A percentile compares a stretch with the other conserved stretches of the same genome.
Conservation (phyloP, 2,113 vertebrate species). For the Eolophus roseicapilla region DNA sequence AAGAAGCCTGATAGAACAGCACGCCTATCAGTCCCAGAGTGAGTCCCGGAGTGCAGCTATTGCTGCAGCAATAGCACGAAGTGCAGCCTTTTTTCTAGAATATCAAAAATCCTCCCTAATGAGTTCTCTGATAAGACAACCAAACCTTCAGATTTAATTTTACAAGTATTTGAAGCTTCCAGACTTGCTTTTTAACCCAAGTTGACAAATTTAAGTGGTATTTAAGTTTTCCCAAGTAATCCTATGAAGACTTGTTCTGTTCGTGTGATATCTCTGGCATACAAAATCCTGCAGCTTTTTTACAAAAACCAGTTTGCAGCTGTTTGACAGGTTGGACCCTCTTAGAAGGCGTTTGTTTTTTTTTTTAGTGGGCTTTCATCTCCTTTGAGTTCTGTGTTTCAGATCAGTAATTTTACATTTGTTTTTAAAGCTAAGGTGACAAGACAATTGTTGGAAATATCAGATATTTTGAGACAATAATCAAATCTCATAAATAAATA, state of each 20-base stretch:
- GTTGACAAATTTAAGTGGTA: background rate
- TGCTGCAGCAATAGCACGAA: background rate
- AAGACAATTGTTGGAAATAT: background rate
- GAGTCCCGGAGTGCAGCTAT: background rate
- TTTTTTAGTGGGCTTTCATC: background rate
- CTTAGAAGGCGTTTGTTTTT: fast-evolving
- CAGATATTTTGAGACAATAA: background rate
- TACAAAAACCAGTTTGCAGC: background rate
- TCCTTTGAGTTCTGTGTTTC: background rate
- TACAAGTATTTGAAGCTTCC: background rate
- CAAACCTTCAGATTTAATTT: background rate
- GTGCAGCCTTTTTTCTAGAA: background rate
- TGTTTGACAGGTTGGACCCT: background rate
- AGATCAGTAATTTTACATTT: background rate
- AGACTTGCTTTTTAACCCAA: background rate
- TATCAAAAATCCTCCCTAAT: background rate
- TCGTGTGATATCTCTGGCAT: background rate
- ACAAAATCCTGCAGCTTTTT: background rate
- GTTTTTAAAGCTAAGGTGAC: background rate
- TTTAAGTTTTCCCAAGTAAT: background rate
- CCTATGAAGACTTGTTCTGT: background rate
- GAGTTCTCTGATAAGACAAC: background rate
- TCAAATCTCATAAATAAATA: background rate
- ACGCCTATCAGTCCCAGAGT: too few species aligned
- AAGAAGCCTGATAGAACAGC: background rate